Base-by-base conservation (phyloP, 2,797 vertebrate species). In the Manis pentadactyla region DNA sequence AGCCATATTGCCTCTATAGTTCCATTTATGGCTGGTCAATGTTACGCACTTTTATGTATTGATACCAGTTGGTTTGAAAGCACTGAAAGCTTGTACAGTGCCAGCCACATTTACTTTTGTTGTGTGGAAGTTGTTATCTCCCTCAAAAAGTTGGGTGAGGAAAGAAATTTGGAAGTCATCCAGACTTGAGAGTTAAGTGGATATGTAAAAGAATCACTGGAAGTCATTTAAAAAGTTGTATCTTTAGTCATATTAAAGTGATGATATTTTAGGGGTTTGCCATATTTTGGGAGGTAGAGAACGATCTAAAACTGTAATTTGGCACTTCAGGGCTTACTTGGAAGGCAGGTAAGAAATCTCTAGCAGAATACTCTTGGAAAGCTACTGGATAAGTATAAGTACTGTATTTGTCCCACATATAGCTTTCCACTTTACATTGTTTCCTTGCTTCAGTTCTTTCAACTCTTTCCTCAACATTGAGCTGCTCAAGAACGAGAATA, bases 141-240 rank as follows among this genome's bases (percentile, higher is more conserved):
- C 5, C 11, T 29, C 53, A 46, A 57, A 92, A 94, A 75, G 18
- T 42, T 53, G 42, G 31, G 25, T 53, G 31, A 46, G 42, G 71
- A 93, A 74, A 96, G 66, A 94, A 78, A 85, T 66, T 91, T 46
- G 42, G n/a, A 87, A 78, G 37, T 61, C 57, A 46, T 81, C 79
- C 79, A 83, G 69, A 93, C 69, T 49, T 82, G 77, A 82, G 75
- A 93, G 39, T 64, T 57, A 61, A 73, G 49, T 66, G 31, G 55
- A 21, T 74, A 31, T 75, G 39, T 55, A 83, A 86, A 93, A 94
- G 39, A 90, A 92, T 90, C 59, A 53, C 9, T 81, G 61, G 49
- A 91, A 66, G 3, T 53, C 49, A 73, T 63, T 93, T 77, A 18
- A 51, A 53, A 86, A 37, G 37, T 74, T 92, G 66, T 81, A 49